phyloP scores from a whole-genome alignment of 2,888 invertebrate species.

The Pterobdella sp. region DNA sequence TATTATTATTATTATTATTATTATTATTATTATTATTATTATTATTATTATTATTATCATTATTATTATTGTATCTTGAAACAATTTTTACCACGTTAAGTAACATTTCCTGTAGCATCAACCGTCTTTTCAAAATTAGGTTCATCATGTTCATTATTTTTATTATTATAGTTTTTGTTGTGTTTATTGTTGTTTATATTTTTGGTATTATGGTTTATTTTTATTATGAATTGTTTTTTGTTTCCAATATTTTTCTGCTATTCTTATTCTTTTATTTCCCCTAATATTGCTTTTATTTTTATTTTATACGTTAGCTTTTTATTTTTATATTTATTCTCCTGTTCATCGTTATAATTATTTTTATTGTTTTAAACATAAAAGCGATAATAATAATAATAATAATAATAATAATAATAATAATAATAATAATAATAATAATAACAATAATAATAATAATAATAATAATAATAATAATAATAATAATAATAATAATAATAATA shows the following conservation, averaged over 20 bases:
- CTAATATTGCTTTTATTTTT: neutral
- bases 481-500: slow-evolving; percentile 1
- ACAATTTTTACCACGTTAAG: neutral
- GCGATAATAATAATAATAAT: neutral
- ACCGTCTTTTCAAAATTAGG: neutral
- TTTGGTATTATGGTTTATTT: neutral
- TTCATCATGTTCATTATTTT: neutral
- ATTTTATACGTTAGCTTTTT: neutral
- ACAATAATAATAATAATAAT: neutral
- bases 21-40: neutral
- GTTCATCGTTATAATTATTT: neutral
- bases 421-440: slow-evolving; percentile 1
- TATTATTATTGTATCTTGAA: neutral
- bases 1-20: neutral
- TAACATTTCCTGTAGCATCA: neutral
- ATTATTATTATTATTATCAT: neutral
- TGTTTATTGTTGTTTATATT: neutral
- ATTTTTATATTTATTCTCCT: neutral
- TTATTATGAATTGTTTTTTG: neutral
- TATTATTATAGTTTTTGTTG: neutral
- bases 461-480: slow-evolving; percentile 1
- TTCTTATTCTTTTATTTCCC: neutral
- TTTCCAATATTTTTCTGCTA: neutral
- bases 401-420: slow-evolving; percentile 1
- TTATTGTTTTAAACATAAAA: neutral